phyloP scores from a whole-genome alignment of 1,140 invertebrate genomes.

The Leguminivora glycinivorella region DNA sequence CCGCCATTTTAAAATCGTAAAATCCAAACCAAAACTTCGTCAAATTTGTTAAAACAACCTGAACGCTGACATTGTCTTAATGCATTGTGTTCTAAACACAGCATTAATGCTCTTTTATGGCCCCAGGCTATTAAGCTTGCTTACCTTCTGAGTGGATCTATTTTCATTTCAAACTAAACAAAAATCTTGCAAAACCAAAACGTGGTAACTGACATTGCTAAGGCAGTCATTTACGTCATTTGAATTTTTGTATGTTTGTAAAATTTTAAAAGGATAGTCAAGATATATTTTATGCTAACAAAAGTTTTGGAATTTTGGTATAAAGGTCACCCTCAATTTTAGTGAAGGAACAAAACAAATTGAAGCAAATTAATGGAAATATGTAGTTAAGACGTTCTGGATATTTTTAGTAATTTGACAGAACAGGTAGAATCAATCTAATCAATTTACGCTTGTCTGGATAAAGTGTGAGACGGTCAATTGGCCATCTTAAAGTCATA shows the following conservation, averaged over 20 bases:
- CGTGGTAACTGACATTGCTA: neutral
- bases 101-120: slow-evolving; percentile 49
- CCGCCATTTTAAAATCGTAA: neutral
- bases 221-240: neutral
- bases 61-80: slow-evolving; percentile 48
- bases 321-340: neutral
- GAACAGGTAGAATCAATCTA: too few species aligned
- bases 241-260: neutral
- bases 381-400: too few species aligned
- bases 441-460: too few species aligned
- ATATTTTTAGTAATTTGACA: too few species aligned
- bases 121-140: slow-evolving; percentile 37
- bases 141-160: slow-evolving; percentile 56
- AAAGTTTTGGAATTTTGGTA: neutral
- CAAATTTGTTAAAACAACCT: slow-evolving; percentile 35
- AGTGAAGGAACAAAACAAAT: neutral
- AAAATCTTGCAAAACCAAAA: neutral
- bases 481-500: too few species aligned
- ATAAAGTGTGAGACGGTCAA: too few species aligned
- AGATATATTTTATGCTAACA: neutral
- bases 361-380: neutral
- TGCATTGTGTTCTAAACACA: slow-evolving; percentile 68
- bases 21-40: neutral
- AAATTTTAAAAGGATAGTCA: neutral
- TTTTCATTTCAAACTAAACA: slow-evolving; percentile 64